Percentiles rank a stretch among this genome's conserved stretches.
These are phyloP conservation scores for Hypena proboscidalis DNA, from an alignment of 2,888 invertebrate genomes.

Conservation along the genomic window DNA sequence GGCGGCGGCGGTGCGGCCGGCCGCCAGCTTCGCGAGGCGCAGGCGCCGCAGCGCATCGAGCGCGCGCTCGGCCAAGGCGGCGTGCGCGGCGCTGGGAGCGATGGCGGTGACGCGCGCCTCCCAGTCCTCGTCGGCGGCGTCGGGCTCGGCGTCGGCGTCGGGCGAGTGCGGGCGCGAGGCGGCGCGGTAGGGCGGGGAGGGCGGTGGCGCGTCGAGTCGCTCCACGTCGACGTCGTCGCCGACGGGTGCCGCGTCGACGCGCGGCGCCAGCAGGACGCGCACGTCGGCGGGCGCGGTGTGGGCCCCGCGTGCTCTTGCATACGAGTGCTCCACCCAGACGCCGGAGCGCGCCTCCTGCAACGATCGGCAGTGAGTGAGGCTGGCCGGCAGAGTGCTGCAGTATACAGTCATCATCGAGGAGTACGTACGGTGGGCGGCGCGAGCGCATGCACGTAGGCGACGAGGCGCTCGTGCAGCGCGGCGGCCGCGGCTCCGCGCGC, in stretches of 20 bases:
- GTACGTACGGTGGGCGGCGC: constrained; percentile 54
- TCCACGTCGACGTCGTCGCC: constrained; percentile 24
- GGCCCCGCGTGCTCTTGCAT: constrained; percentile 57
- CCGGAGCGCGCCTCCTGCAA: constrained; percentile 51
- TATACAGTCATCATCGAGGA: no score
- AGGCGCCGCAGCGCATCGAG: constrained; percentile 48
- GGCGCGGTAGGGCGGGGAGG: constrained; percentile 31
- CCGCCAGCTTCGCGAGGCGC: constrained; percentile 50
- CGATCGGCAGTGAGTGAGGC: not conserved
- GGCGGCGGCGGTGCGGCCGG: constrained; percentile 39
- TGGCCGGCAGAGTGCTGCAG: no score
- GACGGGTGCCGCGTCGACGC: constrained; percentile 16
- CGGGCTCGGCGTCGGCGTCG: constrained; percentile 20
- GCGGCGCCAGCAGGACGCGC: constrained; percentile 53
- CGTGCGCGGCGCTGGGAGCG: constrained; percentile 55
- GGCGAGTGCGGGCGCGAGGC: constrained; percentile 19
- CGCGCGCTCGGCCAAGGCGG: constrained; percentile 51
- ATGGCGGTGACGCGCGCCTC: constrained; percentile 52
- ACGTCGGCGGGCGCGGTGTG: constrained; percentile 40
- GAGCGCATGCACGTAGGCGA: constrained; percentile 63
- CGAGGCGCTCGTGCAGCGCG: constrained; percentile 66
- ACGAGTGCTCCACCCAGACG: constrained; percentile 76
- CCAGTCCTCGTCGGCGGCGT: constrained; percentile 48
- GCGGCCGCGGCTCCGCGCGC: constrained; percentile 25
- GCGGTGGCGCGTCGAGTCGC: constrained; percentile 24